These are phyloP conservation scores for Papilio elwesi DNA, from an alignment of 2,888 invertebrate genomes.

Conservation along the genomic window DNA sequence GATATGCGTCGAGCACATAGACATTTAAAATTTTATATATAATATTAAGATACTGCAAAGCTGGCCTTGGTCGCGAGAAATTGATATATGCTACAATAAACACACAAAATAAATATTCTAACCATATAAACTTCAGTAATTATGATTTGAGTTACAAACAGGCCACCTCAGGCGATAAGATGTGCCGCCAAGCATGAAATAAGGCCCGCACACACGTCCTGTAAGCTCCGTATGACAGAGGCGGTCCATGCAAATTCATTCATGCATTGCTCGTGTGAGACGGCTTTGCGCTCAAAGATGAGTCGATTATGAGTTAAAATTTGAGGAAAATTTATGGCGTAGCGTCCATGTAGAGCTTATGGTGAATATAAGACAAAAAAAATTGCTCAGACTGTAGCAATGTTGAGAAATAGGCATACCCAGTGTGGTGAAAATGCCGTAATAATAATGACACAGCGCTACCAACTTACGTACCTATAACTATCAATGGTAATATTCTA, in stretches of 20 bases:
- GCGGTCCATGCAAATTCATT: conserved; percentile 71
- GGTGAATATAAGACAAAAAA: conserved; percentile 9
- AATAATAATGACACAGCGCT: no score
- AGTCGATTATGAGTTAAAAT: conserved; percentile 38
- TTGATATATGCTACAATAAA: conserved; percentile 53
- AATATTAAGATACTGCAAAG: conserved; percentile 1
- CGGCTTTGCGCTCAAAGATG: conserved; percentile 39
- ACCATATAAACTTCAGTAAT: conserved; percentile 78
- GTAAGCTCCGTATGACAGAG: conserved; percentile 55
- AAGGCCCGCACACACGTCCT: conserved; percentile 70
- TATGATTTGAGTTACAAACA: conserved; percentile 71
- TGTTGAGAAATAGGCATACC: no score
- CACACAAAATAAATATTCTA: conserved; percentile 60
- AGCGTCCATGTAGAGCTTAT: conserved; percentile 4
- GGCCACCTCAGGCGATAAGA: conserved; percentile 80
- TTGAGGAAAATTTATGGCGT: conserved; percentile 31
- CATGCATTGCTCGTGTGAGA: conserved; percentile 64
- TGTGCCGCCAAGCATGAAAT: conserved; percentile 80
- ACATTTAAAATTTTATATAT: conserved; percentile 42
- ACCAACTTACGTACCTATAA: no score
- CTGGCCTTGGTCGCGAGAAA: no score
- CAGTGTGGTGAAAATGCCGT: no score
- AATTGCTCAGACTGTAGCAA: neutral
- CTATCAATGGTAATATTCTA: no score
- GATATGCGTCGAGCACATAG: no score